Base-by-base conservation (phyloP, 2,888 invertebrate genomes). In the Athripsodes cinereus region DNA sequence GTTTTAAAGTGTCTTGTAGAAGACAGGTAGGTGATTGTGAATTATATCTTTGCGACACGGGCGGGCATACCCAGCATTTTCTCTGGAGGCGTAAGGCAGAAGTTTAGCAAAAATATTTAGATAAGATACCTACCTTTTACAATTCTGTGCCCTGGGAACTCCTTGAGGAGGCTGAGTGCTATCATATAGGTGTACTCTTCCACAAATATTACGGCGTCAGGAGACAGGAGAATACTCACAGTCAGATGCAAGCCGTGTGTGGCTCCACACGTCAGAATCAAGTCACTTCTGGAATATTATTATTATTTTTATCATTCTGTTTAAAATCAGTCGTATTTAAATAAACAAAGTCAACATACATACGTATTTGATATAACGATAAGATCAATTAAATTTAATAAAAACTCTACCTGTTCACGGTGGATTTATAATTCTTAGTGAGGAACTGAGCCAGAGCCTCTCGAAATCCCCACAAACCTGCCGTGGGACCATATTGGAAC, bases 101-200 rank as follows among this genome's bases (percentile, higher is more conserved):
- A n/a, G n/a, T n/a, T n/a, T n/a, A n/a, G n/a, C n/a, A n/a, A n/a
- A n/a, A n/a, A n/a, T n/a, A n/a, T n/a, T n/a, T n/a, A n/a, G n/a
- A n/a, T n/a, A n/a, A 26, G 26, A 10, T 26, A 26, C 5, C 3
- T 22, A 77, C 78, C 72, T 66, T 81, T 70, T 22, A 84, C 68
- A 21, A 85, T 69, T 62, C 70, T 74, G 63, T 81, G 70, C 1
- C 74, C 69, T 8, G 81, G 74, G 64, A 83, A 84, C 63, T 81
- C 76, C 58, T 72, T 71, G 61, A 85, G 78, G 11, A 72, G 70
- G 35, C 79, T 75, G 21, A 82, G 68, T 2, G 82, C 85, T 60
- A 82, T 76, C 76, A 84, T 84, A 65, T 84, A 86, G 1, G 84
- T 82, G 13, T 79, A 81, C 68, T 85, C 82, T 66, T 86, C 86